Base-by-base conservation (phyloP, 2,113 vertebrate species). In the Scalopus aquaticus region DNA sequence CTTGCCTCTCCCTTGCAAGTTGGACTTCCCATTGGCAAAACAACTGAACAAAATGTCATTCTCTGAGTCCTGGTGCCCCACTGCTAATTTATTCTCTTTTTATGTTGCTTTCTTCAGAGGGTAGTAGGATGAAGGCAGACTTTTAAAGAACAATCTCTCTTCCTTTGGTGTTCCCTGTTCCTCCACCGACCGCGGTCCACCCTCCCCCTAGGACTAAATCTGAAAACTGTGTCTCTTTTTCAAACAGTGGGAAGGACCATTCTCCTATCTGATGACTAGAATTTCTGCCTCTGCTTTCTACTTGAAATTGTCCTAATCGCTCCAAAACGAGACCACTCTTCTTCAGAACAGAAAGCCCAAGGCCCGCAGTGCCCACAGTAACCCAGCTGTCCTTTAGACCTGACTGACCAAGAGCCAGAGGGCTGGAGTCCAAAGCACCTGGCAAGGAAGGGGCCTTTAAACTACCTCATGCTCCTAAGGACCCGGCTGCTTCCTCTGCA, bases 401-500 rank as follows among this genome's bases (percentile, higher is more conserved):
- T 85, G 62, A 67, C 82, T 42, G n/a, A 35, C 88, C 42, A 44
- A 49, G 64, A 44, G 65, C 70, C 81, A 30, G 82, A 89, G 70
- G 91, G 62, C 92, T 89, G 60, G 74, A 81, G 54, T 89, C 79
- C 88, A 49, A 54, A 92, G 67, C 37, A 88, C 77, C 84, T 93
- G 58, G 56, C 80, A 56, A 69, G 77, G 60, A 49, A 60, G 64
- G 78, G 54, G 16, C 28, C 89, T 96, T 88, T 46, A 96, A 97
- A 98, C 83, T 95, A 88, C 91, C 95, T 97, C 94, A 81, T 87
- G 65, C 94, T 95, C 65, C 89, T 73, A 39, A 95, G 88, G 97
- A 54, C 95, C 54, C 83, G 42, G 12, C 96, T 95, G 74, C 8
- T 76, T 67, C 91, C 79, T 89, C 85, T 94, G 83, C 86, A 95